A percentile compares a stretch with the other conserved stretches of the same genome.
Conservation (phyloP, 2,797 vertebrate species). For the Gymnoscopelus braueri region DNA sequence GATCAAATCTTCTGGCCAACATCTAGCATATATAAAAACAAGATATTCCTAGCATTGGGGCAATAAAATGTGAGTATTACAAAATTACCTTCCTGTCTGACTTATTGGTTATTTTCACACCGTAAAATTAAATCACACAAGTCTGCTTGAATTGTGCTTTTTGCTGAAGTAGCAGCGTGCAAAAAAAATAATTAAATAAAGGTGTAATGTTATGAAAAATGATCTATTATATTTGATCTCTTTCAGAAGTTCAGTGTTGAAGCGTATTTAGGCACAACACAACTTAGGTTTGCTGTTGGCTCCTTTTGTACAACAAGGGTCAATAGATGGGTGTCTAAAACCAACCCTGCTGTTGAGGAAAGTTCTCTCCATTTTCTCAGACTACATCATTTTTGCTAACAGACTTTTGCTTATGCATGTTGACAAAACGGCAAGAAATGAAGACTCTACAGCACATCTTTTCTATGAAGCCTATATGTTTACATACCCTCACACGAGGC, state of each 20-base stretch:
- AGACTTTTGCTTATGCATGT: background rate
- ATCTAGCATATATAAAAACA: constrained; percentile 36
- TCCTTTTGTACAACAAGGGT: constrained; percentile 1
- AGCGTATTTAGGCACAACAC: background rate
- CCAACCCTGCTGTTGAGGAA: constrained; percentile 6
- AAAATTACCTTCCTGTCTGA: background rate
- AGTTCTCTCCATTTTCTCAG: constrained; percentile 4
- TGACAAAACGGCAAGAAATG: constrained; percentile 12
- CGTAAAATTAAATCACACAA: constrained; percentile 30
- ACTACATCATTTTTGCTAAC: background rate
- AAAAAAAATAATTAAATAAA: constrained; percentile 13
- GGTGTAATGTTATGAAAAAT: constrained; percentile 22
- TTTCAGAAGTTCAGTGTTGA: constrained; percentile 19
- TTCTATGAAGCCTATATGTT: constrained; percentile 3
- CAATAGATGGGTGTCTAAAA: background rate
- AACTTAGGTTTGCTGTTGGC: background rate
- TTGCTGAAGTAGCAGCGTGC: constrained; percentile 20
- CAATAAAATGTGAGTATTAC: constrained; percentile 25
- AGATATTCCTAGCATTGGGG: constrained; percentile 43
- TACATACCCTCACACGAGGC: background rate
- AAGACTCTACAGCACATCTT: constrained; percentile 8
- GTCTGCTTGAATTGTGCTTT: constrained; percentile 37
- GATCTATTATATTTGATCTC: constrained; percentile 12
- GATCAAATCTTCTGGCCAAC: constrained; percentile 50
- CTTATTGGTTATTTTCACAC: constrained; percentile 32